A percentile compares a stretch with the other conserved stretches of the same genome.
Conservation (phyloP, 2,888 invertebrate genomes). For the Chymomyza caudatula region DNA sequence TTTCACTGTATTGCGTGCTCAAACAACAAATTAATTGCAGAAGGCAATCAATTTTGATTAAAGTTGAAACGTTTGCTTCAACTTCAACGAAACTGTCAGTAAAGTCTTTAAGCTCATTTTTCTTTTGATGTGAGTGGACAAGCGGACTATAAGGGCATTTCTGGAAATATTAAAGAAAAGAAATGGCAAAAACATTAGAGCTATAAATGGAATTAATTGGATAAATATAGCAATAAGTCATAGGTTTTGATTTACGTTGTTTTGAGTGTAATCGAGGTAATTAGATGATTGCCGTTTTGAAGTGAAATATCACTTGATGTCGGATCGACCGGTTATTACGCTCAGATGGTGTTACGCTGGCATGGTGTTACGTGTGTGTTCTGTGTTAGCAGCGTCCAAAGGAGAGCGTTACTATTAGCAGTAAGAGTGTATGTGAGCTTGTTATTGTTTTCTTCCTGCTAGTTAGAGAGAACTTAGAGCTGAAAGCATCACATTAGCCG, state of each 20-base stretch:
- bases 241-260: neutral
- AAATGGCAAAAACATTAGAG: too few relatives aligned
- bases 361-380: too few relatives aligned
- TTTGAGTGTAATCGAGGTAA: neutral
- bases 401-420: too few relatives aligned
- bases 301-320: too few relatives aligned
- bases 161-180: neutral
- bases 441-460: too few relatives aligned
- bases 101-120: conserved; percentile 40
- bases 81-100: conserved; percentile 19
- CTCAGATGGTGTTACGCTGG: too few relatives aligned
- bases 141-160: neutral
- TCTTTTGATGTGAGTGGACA: neutral
- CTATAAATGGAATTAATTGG: neutral
- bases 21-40: conserved; percentile 67
- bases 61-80: conserved; percentile 41
- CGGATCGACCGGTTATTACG: too few relatives aligned
- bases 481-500: too few relatives aligned
- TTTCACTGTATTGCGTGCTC: conserved; percentile 58
- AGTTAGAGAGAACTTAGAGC: too few relatives aligned
- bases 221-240: neutral
- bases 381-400: too few relatives aligned
- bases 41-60: conserved; percentile 68
- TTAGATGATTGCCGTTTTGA: too few relatives aligned
- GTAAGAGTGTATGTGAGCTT: too few relatives aligned